phyloP scores from a whole-genome alignment of 2,797 vertebrate genomes.

The Epinephelus awoara region DNA sequence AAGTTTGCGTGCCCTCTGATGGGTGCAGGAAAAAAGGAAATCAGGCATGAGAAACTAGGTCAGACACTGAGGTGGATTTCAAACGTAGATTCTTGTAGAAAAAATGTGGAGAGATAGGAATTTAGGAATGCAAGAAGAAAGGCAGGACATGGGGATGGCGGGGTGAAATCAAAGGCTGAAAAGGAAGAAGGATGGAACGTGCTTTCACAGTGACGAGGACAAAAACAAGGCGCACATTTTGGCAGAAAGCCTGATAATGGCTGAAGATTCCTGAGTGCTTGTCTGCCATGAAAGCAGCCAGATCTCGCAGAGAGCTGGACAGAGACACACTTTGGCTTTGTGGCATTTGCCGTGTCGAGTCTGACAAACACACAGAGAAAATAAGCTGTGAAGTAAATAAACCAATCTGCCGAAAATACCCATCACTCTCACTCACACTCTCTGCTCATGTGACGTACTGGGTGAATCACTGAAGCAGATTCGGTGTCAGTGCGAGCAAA shows the following conservation, averaged over 20 bases:
- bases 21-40: conserved; percentile 28
- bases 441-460: not conserved
- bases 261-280: conserved; percentile 25
- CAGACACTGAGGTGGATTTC: conserved; percentile 39
- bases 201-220: not conserved
- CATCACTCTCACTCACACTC: conserved; percentile 21
- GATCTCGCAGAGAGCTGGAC: conserved; percentile 42
- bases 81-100: conserved; percentile 29
- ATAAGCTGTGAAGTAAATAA: conserved; percentile 67
- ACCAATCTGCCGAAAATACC: conserved; percentile 60
- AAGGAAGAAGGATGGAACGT: not conserved
- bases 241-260: conserved; percentile 35
- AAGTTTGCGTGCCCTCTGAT: conserved; percentile 45
- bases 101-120: conserved; percentile 12
- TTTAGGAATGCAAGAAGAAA: not conserved
- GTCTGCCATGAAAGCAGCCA: conserved; percentile 25
- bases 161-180: not conserved
- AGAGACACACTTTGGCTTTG: conserved; percentile 36
- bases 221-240: conserved; percentile 30
- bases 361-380: conserved; percentile 59
- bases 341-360: conserved; percentile 44
- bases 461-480: conserved; percentile 35
- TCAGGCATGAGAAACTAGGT: conserved; percentile 59
- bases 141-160: not conserved
- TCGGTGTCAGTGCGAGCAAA: conserved; percentile 47